Conservation (phyloP, 2,888 invertebrate genomes). For the Sipunculus nudus region DNA sequence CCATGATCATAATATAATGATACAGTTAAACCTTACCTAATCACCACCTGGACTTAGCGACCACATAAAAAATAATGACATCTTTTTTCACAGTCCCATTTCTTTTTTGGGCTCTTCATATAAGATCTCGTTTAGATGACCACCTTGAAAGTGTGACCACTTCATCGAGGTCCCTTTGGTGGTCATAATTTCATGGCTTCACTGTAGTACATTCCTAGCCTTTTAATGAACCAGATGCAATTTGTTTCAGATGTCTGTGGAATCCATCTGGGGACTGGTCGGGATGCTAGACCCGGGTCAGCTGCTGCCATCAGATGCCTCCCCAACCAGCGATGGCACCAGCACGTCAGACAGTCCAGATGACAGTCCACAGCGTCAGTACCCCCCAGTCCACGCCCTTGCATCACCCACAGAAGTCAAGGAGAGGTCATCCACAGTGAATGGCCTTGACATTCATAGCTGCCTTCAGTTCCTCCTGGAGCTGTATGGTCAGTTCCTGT, state of each 20-base stretch:
- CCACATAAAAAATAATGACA: too few relatives aligned
- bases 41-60: too few relatives aligned
- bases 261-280: conserved; percentile 62
- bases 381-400: conserved; percentile 5
- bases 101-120: too few relatives aligned
- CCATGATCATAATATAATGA: too few relatives aligned
- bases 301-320: background rate
- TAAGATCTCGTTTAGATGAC: too few relatives aligned
- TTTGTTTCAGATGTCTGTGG: conserved; percentile 60
- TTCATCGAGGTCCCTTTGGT: too few relatives aligned
- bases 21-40: too few relatives aligned
- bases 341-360: background rate
- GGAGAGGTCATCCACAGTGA: conserved; percentile 66
- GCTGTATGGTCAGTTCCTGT: conserved; percentile 82
- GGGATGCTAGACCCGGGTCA: conserved; percentile 50
- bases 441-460: conserved; percentile 84
- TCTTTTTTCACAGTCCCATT: too few relatives aligned
- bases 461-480: conserved; percentile 92
- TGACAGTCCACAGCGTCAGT: background rate
- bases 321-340: background rate
- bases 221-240: too few relatives aligned
- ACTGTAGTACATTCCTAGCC: too few relatives aligned
- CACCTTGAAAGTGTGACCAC: too few relatives aligned
- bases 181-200: too few relatives aligned
- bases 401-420: conserved; percentile 35